A percentile compares a stretch with the other conserved stretches of the same genome.
phyloP scores from a whole-genome alignment of 2,113 vertebrate species.

The Corynorhinus townsendii region DNA sequence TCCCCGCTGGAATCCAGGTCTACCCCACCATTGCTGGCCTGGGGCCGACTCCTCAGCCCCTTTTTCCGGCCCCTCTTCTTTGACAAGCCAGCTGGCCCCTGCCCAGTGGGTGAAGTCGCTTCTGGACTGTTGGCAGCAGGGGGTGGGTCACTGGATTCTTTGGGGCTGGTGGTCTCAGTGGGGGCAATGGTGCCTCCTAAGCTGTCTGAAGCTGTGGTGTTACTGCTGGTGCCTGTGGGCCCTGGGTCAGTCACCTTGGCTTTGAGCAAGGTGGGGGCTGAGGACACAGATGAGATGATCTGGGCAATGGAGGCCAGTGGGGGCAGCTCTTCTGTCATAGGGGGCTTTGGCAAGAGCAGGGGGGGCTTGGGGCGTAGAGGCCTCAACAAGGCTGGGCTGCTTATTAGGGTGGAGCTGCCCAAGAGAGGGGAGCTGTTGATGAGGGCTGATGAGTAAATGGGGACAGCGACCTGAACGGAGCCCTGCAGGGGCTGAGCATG shows the following conservation, averaged over 20 bases:
- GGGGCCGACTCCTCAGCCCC: slow-evolving; percentile 76
- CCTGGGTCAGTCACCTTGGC: slow-evolving; percentile 76
- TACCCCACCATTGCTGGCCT: slow-evolving; percentile 68
- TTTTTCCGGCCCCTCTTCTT: slow-evolving; percentile 85
- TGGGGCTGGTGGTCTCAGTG: neutral
- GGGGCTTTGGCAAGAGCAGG: slow-evolving; percentile 93
- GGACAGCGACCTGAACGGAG: slow-evolving; percentile 85
- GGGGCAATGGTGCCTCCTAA: slow-evolving; percentile 61
- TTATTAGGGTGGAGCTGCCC: slow-evolving; percentile 74
- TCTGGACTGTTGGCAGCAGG: slow-evolving; percentile 44
- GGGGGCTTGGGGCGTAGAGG: slow-evolving; percentile 89
- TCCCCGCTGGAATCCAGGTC: slow-evolving; percentile 97
- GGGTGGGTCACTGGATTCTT: slow-evolving; percentile 57
- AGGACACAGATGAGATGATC: slow-evolving; percentile 97
- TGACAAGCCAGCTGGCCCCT: slow-evolving; percentile 34
- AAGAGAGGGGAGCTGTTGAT: slow-evolving; percentile 72
- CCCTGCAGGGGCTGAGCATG: slow-evolving; percentile 80
- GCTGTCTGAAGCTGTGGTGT: slow-evolving; percentile 61
- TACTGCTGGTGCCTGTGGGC: slow-evolving; percentile 38
- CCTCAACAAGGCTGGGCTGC: slow-evolving; percentile 78
- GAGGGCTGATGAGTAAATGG: slow-evolving; percentile 80
- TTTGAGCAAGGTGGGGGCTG: slow-evolving; percentile 89
- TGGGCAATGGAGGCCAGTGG: slow-evolving; percentile 97
- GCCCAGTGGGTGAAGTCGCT: slow-evolving; percentile 64
- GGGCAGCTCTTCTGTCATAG: slow-evolving; percentile 87